Evolutionary conservation across 2,888 invertebrate genomes (phyloP), one percentile per base, ranked within the genome.

Genomic region (Epistrophella euchroma): DNA sequence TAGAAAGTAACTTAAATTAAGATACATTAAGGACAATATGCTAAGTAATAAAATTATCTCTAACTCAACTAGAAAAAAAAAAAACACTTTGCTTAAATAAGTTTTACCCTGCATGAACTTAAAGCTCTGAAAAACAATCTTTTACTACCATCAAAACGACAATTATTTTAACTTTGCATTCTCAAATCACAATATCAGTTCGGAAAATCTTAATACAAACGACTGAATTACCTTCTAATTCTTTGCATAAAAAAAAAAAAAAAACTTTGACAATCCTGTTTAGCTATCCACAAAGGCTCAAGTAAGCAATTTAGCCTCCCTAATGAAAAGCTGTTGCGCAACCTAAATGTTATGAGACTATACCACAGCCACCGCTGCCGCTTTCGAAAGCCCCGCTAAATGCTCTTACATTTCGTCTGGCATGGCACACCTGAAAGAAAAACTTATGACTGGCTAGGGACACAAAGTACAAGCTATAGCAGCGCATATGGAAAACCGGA

Each of bases 241-340:
- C 45, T 25, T 25, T 11, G 28, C 40, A 62, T 15, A 62, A 11
- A 32, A 47, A 32, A 47, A 66, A 56, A 62, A 11, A 32, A 47
- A 32, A 47, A 66, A 56, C 40, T 75, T 22, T 13, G 22, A 64
- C 40, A 66, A 71, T 74, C 47, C 70, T 55, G 13, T 45, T 17
- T 47, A 75, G 70, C 50, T 19, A 60, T 72, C 66, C 45, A 66
- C 66, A 58, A 64, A 47, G 47, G 22, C 52, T 71, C 75, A 75
- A 52, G 72, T 60, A 68, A 76, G 66, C 58, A 71, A 64, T 76
- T 77, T 76, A 58, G 64, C 47, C 58, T 64, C 70, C 75, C 45
- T 71, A 71, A 75, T 72, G 62, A 77, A 82, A 81, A 76, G 52
- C 66, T 52, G 71, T 72, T 50, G 50, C 47, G 25, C 58, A 52